A percentile compares a stretch with the other conserved stretches of the same genome.
Evolutionary conservation across 1,140 invertebrate species (phyloP).

Genomic region (Drosophila varians): DNA sequence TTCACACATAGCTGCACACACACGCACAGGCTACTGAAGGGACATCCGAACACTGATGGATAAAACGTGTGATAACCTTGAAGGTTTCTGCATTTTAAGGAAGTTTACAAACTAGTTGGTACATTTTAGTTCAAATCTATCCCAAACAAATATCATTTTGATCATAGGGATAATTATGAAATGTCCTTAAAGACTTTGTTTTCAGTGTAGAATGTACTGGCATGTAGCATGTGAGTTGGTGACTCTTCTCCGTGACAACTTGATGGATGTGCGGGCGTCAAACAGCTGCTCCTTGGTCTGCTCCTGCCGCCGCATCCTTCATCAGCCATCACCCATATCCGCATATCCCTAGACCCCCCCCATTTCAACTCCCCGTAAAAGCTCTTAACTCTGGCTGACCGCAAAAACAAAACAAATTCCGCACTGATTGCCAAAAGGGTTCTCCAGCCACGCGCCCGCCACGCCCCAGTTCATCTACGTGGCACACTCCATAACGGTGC

Average conservation of each 20-base stretch:
- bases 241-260: slow-evolving; percentile 37
- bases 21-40: slow-evolving; percentile 19
- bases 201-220: slow-evolving; percentile 2
- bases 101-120: no score
- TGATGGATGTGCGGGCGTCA: slow-evolving; percentile 66
- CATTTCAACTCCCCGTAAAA: neutral
- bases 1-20: slow-evolving; percentile 65
- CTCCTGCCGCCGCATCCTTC: slow-evolving; percentile 9
- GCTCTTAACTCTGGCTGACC: slow-evolving; percentile 51
- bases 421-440: slow-evolving; percentile 72
- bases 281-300: slow-evolving; percentile 30
- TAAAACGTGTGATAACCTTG: neutral
- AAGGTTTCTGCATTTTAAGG: neutral
- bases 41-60: slow-evolving; percentile 5
- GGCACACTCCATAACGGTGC: slow-evolving; percentile 46
- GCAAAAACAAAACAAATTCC: slow-evolving; percentile 52
- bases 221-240: slow-evolving; percentile 11
- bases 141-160: no score
- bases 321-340: neutral
- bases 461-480: slow-evolving; percentile 35
- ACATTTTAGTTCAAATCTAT: no score
- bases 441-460: slow-evolving; percentile 27
- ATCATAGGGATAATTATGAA: neutral
- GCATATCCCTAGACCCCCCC: neutral
- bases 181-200: neutral